These are phyloP conservation scores for Oxyteleia sp. DNA, from an alignment of 2,888 invertebrate species.

Conservation along the genomic window DNA sequence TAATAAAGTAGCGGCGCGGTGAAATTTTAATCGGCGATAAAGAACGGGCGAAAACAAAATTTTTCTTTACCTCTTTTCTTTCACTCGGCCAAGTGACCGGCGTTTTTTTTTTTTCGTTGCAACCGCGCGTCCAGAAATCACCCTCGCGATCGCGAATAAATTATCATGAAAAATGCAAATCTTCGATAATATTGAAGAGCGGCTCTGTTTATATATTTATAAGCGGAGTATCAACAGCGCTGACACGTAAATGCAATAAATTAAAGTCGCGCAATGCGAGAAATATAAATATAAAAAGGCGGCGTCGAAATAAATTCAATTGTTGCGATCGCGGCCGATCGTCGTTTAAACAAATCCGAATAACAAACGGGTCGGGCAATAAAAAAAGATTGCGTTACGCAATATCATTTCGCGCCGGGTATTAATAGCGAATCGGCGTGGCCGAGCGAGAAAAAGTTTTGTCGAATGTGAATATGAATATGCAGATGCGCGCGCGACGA, in stretches of 20 bases:
- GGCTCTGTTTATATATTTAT: conserved; percentile 1
- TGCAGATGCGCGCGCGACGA: too few relatives aligned
- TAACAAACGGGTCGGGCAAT: not conserved
- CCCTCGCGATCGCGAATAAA: conserved; percentile 9
- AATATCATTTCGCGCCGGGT: conserved; percentile 1
- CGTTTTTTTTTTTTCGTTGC: not conserved
- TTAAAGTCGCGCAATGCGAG: not conserved
- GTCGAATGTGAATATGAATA: too few relatives aligned
- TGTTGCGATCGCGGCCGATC: not conserved
- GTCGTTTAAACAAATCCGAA: conserved; percentile 6
- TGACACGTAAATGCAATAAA: conserved; percentile 19
- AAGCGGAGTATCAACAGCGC: not conserved
- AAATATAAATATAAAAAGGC: conserved; percentile 10
- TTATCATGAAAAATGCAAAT: conserved; percentile 20
- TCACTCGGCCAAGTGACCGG: too few relatives aligned
- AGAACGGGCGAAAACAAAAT: conserved; percentile 4
- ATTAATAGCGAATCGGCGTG: conserved; percentile 1
- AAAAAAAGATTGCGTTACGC: conserved; percentile 23
- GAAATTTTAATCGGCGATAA: too few relatives aligned
- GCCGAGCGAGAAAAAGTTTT: not conserved
- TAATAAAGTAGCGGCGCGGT: too few relatives aligned
- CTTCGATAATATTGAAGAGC: conserved; percentile 8
- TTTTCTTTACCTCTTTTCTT: too few relatives aligned
- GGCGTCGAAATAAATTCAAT: conserved; percentile 16
- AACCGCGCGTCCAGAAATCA: too few relatives aligned